Evolutionary conservation across 1,140 invertebrate genomes (phyloP).

Genomic region (Eulimnadia texana): DNA sequence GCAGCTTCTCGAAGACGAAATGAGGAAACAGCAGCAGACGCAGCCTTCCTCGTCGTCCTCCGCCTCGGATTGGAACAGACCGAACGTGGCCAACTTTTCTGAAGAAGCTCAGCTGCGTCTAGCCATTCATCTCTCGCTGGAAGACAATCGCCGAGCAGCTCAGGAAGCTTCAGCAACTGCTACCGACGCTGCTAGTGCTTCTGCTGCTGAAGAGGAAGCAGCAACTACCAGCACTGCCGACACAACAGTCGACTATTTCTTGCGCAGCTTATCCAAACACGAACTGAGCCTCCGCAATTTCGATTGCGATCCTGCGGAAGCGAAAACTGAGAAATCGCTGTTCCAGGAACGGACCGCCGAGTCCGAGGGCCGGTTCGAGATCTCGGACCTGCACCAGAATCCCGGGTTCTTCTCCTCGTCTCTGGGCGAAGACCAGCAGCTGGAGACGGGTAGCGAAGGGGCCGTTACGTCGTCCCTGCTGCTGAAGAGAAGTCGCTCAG

Average conservation of each 20-base stretch:
- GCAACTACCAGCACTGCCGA: conserved; percentile 29
- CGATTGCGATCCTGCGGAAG: conserved; percentile 15
- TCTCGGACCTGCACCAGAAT: conserved; percentile 37
- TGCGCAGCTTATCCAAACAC: conserved; percentile 34
- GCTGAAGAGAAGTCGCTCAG: conserved; percentile 34
- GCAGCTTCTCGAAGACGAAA: conserved; percentile 46
- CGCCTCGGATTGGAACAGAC: neutral
- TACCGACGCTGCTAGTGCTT: conserved; percentile 11
- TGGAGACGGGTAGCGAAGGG: conserved; percentile 21
- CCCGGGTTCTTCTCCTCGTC: conserved; percentile 23
- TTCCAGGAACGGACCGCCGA: conserved; percentile 20
- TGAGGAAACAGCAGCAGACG: conserved; percentile 27
- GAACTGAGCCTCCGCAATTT: conserved; percentile 20
- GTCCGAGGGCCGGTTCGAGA: conserved; percentile 37
- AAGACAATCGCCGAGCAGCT: conserved; percentile 24
- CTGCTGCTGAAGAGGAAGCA: neutral
- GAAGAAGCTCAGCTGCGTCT: conserved; percentile 34
- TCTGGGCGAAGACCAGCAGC: conserved; percentile 27
- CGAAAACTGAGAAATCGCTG: conserved; percentile 16
- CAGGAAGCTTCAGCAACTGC: neutral
- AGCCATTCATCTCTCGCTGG: conserved; percentile 34
- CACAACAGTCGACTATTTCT: conserved; percentile 37
- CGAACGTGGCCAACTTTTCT: conserved; percentile 3
- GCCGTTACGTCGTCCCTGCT: conserved; percentile 9
- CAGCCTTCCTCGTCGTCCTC: conserved; percentile 5